Conservation (phyloP, 2,888 invertebrate genomes). For the Phoronis australis region DNA sequence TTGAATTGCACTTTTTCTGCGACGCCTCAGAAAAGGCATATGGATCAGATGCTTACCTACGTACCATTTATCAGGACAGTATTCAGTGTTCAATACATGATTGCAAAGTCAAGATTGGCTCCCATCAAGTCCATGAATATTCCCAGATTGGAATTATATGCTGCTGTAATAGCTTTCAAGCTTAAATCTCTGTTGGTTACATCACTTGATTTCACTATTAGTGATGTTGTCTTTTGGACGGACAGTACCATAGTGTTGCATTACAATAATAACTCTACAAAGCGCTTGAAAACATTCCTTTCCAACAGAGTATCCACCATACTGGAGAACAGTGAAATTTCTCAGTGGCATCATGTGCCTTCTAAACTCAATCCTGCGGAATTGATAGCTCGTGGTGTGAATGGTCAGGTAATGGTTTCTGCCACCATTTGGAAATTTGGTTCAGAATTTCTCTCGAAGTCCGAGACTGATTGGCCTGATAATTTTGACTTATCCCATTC, state of each 20-base stretch:
- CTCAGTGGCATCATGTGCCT: slow-evolving; percentile 5
- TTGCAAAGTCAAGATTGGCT: neutral
- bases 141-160: slow-evolving; percentile 16
- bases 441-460: no score
- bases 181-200: slow-evolving; percentile 2
- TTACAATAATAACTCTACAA: no score
- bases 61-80: slow-evolving; percentile 4
- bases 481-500: no score
- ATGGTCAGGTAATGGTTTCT: no score
- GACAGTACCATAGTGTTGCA: no score
- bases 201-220: slow-evolving; percentile 4
- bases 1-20: neutral
- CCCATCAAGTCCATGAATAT: slow-evolving; percentile 10
- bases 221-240: slow-evolving; percentile 8
- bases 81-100: neutral
- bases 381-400: no score
- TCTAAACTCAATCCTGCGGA: slow-evolving; percentile 4
- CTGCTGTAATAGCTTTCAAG: slow-evolving; percentile 9
- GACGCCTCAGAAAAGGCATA: slow-evolving; percentile 1
- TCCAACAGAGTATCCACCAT: slow-evolving; percentile 12
- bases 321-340: slow-evolving; percentile 5
- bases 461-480: no score
- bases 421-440: no score
- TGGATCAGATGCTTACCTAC: slow-evolving; percentile 8
- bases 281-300: slow-evolving; percentile 16